phyloP scores from a whole-genome alignment of 2,888 invertebrate species.

The Pristionchus maxplancki region DNA sequence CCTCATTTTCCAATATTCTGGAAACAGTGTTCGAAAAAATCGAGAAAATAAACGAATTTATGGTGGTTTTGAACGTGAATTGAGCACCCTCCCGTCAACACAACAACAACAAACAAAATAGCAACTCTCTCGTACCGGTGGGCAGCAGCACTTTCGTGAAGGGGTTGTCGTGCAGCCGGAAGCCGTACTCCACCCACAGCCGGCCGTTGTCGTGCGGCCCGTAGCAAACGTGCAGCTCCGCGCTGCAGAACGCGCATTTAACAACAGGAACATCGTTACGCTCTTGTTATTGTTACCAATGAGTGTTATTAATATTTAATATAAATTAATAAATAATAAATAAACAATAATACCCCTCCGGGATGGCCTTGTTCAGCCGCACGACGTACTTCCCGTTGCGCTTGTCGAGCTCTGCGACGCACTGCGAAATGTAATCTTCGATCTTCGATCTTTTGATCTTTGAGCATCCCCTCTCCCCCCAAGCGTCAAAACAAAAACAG shows the following conservation, averaged over 20 bases:
- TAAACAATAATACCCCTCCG: slow-evolving; percentile 35
- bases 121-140: too few species aligned
- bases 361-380: slow-evolving; percentile 48
- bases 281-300: too few species aligned
- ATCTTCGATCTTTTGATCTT: neutral
- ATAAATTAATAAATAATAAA: too few species aligned
- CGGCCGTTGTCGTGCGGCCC: slow-evolving; percentile 79
- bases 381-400: slow-evolving; percentile 53
- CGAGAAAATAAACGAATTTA: too few species aligned
- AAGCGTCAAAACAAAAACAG: too few species aligned
- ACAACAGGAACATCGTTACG: too few species aligned
- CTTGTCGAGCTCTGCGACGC: slow-evolving; percentile 62
- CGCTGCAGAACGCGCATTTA: slow-evolving; percentile 6
- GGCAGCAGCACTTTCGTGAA: slow-evolving; percentile 53
- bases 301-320: too few species aligned
- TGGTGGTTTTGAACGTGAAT: too few species aligned
- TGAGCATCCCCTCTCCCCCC: neutral
- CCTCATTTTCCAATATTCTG: too few species aligned
- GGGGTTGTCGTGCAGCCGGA: slow-evolving; percentile 77
- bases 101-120: too few species aligned
- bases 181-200: slow-evolving; percentile 79
- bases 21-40: too few species aligned
- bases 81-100: too few species aligned
- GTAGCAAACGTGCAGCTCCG: slow-evolving; percentile 78
- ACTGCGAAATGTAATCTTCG: slow-evolving; percentile 48